Percentiles rank a stretch among this genome's conserved stretches.
These are phyloP conservation scores for Stratiomys singularior DNA, from an alignment of 2,888 invertebrate genomes.

Conservation along the genomic window DNA sequence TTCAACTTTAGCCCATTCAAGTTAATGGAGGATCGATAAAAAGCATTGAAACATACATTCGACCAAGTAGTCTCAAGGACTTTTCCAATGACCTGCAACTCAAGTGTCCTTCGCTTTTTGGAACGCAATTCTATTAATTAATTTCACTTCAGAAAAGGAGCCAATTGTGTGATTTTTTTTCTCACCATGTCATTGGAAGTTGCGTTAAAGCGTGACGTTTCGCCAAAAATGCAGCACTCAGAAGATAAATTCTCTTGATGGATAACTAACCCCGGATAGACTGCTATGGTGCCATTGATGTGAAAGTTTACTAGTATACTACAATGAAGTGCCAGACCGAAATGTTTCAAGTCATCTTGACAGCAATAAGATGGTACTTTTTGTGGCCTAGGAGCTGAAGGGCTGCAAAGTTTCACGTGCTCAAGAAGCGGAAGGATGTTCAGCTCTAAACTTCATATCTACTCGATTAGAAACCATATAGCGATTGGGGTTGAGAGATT, in stretches of 20 bases:
- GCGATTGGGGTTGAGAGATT: neutral
- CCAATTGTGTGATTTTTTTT: constrained; percentile 5
- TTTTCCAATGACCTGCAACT: neutral
- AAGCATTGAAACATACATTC: too few relatives aligned
- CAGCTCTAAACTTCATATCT: neutral
- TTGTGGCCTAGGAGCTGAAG: neutral
- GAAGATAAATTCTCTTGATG: constrained; percentile 22
- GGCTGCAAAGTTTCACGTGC: neutral
- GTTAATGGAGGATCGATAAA: too few relatives aligned
- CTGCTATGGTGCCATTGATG: constrained; percentile 1
- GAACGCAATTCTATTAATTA: constrained; percentile 35
- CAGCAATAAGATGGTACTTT: constrained; percentile 41
- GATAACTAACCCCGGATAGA: constrained; percentile 22
- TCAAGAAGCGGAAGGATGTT: constrained; percentile 13
- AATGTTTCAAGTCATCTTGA: constrained; percentile 43
- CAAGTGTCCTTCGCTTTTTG: constrained; percentile 11
- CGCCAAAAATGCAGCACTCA: neutral
- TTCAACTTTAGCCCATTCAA: too few relatives aligned
- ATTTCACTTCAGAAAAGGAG: constrained; percentile 35
- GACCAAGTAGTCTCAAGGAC: neutral
- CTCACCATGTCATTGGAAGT: neutral
- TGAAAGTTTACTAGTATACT: constrained; percentile 10
- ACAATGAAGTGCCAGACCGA: constrained; percentile 19
- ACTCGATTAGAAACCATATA: neutral
- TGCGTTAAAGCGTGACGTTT: constrained; percentile 14